Base-by-base conservation (phyloP, 1,140 invertebrate genomes). In the Rhopalosiphum padi region DNA sequence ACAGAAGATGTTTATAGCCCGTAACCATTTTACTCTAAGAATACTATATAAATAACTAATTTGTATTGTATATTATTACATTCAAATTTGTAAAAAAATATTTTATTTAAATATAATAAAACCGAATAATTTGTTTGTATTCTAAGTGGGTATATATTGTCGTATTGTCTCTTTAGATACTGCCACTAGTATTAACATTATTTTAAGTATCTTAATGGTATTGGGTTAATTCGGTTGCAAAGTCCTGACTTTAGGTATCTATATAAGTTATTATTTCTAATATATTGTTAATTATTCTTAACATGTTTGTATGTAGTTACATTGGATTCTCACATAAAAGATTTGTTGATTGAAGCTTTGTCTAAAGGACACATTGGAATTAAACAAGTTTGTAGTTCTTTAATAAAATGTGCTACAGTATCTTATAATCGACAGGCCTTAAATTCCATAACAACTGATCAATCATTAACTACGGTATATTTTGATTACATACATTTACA, bases 371-470 rank as follows among this genome's bases (percentile, higher is more conserved):
- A 94, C 35, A 93, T 94, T 68, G 90, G 90, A 60, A 88, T 94
- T 85, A 94, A 94, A 92, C 94, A 94, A 92, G 94, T 94, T 30
- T 94, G 94, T 82, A 91, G 86, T 18, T 92, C 94, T 25, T 93
- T 94, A 60, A 93, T 93, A 55, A 86, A 46, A 25, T 93, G 91
- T 93, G 91, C 91, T 93, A 93, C 91, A 86, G 82, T 93, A 86
- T 93, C 90, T 92, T 43, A 60, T 53, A 92, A 90, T 82, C 82
- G 94, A 89, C 51, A 86, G n/a, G 60, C n/a, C 77, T 22, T 51
- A 41, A 85, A 94, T 60, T 77, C 30, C 55, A 21, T 86, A 53
- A 93, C 48, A 30, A 55, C 91, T 37, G 48, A 48, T 18, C 91
- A 83, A 51, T 60, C 91, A n/a, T 93, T 93, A 93, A 85, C 82